A percentile compares a stretch with the other conserved stretches of the same genome.
These are phyloP conservation scores for Campopleginae sp. DNA, from an alignment of 2,888 invertebrate genomes.

Conservation along the genomic window DNA sequence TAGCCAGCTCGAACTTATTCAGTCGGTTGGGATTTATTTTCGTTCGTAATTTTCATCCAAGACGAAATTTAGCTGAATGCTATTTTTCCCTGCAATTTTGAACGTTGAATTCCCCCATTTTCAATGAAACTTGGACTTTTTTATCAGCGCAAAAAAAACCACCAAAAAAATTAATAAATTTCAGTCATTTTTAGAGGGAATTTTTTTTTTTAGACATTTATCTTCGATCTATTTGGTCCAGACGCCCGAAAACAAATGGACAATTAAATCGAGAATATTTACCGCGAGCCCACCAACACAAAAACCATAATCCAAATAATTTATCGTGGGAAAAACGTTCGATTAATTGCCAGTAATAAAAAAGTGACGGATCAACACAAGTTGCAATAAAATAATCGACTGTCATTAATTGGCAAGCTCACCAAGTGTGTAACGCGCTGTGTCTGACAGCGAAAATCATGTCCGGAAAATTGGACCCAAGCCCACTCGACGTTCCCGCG, in stretches of 20 bases:
- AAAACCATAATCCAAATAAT: not conserved
- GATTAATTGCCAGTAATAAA: constrained; percentile 29
- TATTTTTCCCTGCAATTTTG: not conserved
- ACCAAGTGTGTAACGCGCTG: not conserved
- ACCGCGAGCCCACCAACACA: not conserved
- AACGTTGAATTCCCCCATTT: not conserved
- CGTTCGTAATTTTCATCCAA: not conserved
- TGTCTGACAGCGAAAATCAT: constrained; percentile 16
- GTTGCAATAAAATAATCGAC: constrained; percentile 8
- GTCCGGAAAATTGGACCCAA: constrained; percentile 18
- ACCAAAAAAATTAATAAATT: not conserved
- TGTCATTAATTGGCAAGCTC: constrained; percentile 16
- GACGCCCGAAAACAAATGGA: not conserved
- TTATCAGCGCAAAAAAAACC: not conserved
- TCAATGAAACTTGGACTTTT: not conserved
- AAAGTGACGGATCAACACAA: not conserved
- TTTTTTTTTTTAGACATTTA: no score
- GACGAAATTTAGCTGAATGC: not conserved
- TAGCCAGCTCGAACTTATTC: not conserved
- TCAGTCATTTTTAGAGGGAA: not conserved
- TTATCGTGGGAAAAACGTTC: constrained; percentile 2
- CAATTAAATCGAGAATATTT: not conserved
- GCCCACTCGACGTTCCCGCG: constrained; percentile 8
- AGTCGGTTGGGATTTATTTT: not conserved
- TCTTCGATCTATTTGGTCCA: not conserved